Conservation (phyloP, 2,113 vertebrate species). For the Dolichallabes microphthalmus region DNA sequence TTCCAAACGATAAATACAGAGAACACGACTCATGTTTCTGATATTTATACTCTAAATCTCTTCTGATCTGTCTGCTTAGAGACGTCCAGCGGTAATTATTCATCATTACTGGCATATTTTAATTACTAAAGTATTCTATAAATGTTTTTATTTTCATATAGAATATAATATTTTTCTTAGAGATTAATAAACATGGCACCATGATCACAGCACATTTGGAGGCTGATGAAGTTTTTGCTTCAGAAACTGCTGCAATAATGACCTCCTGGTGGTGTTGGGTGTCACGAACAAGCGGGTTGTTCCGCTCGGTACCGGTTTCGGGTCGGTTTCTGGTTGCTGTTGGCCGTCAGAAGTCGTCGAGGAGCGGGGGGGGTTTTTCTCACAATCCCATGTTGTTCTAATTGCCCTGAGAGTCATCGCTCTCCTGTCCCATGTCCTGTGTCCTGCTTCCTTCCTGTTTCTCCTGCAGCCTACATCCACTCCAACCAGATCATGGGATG, state of each 20-base stretch:
- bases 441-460: conserved; percentile 35
- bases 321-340: conserved; percentile 42
- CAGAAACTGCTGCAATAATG: conserved; percentile 79
- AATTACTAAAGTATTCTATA: not conserved
- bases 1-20: not conserved
- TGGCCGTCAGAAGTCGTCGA: conserved; percentile 56
- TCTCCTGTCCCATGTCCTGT: conserved; percentile 59
- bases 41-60: conserved; percentile 1
- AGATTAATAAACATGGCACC: not conserved
- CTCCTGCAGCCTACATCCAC: conserved; percentile 96
- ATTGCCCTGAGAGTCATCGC: conserved; percentile 50
- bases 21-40: not conserved
- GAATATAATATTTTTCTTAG: too few species aligned
- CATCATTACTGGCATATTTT: not conserved
- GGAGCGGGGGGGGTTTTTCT: conserved; percentile 40
- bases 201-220: conserved; percentile 10
- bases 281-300: conserved; percentile 48
- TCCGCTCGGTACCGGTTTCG: not conserved
- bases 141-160: not conserved
- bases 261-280: conserved; percentile 63
- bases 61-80: conserved; percentile 6
- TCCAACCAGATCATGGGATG: conserved; percentile 99
- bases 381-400: conserved; percentile 5
- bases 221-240: conserved; percentile 20
- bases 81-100: not conserved